These are phyloP conservation scores for Malacoraja senta DNA, from an alignment of 2,797 vertebrate genomes.

Conservation along the genomic window DNA sequence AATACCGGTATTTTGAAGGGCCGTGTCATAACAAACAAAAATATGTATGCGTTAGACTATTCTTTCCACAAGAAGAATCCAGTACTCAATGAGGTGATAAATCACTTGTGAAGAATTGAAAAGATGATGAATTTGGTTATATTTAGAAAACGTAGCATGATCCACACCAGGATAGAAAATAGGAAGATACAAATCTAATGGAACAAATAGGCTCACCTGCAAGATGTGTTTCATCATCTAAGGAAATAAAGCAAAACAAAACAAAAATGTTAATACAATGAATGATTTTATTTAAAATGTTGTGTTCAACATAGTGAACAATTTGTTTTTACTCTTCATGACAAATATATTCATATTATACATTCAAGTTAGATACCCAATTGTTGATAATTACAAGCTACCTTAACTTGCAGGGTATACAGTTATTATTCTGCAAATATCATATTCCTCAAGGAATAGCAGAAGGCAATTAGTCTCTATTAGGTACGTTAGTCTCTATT, in stretches of 20 bases:
- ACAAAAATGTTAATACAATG: not conserved
- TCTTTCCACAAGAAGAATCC: not conserved
- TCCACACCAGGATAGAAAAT: not conserved
- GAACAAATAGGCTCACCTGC: constrained; percentile 7
- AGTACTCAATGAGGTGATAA: not conserved
- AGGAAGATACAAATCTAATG: not conserved
- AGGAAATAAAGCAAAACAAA: constrained; percentile 8
- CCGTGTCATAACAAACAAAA: not conserved
- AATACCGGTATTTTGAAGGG: not conserved
- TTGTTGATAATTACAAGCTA: no score
- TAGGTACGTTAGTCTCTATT: not conserved
- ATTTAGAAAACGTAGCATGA: not conserved
- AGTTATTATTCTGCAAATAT: not conserved
- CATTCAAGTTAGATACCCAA: not conserved
- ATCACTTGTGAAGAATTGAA: not conserved
- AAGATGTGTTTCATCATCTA: not conserved
- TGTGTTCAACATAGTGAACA: not conserved
- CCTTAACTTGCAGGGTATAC: not conserved
- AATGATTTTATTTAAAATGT: not conserved
- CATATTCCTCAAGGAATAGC: not conserved
- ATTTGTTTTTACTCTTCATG: not conserved
- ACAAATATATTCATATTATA: not conserved
- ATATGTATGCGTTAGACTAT: not conserved
- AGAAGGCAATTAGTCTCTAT: not conserved
- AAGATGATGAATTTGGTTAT: not conserved